phyloP scores from a whole-genome alignment of 2,113 vertebrate species.

The Oncorhynchus nerka region DNA sequence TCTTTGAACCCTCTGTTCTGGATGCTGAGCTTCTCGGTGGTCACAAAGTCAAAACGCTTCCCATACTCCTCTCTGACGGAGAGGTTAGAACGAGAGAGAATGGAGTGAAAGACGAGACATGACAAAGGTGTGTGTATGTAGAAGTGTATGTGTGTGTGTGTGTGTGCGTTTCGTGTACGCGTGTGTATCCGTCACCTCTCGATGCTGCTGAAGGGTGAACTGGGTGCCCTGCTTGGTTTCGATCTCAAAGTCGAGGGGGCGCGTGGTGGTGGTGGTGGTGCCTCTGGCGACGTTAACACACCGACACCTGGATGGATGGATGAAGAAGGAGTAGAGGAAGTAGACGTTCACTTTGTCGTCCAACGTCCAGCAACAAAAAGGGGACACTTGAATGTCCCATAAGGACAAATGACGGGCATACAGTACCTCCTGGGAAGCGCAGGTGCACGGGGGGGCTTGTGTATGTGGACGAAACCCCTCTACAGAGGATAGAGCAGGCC shows the following conservation, averaged over 20 bases:
- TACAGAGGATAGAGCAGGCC: slow-evolving; percentile 96
- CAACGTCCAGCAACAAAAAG: no score
- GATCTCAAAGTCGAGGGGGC: slow-evolving; percentile 97
- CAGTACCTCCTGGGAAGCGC: slow-evolving; percentile 91
- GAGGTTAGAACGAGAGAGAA: no score
- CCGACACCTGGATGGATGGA: slow-evolving; percentile 28
- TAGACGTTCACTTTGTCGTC: no score
- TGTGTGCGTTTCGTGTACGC: no score
- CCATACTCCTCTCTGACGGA: slow-evolving; percentile 89
- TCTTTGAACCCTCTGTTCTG: slow-evolving; percentile 98
- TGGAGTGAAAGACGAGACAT: background rate
- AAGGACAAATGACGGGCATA: no score
- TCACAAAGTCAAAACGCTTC: slow-evolving; percentile 98
- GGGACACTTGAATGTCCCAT: no score
- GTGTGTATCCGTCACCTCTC: slow-evolving; percentile 79
- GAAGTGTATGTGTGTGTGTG: no score
- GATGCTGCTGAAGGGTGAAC: slow-evolving; percentile 97
- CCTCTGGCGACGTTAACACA: slow-evolving; percentile 94
- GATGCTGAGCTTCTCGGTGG: slow-evolving; percentile 96
- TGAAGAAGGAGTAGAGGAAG: no score
- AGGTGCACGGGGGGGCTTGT: slow-evolving; percentile 97
- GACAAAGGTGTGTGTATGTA: no score
- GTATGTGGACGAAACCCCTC: slow-evolving; percentile 96
- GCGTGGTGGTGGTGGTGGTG: slow-evolving; percentile 95
- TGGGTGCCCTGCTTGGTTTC: slow-evolving; percentile 96